Conservation (phyloP, 2,113 vertebrate genomes). For the Columba livia region DNA sequence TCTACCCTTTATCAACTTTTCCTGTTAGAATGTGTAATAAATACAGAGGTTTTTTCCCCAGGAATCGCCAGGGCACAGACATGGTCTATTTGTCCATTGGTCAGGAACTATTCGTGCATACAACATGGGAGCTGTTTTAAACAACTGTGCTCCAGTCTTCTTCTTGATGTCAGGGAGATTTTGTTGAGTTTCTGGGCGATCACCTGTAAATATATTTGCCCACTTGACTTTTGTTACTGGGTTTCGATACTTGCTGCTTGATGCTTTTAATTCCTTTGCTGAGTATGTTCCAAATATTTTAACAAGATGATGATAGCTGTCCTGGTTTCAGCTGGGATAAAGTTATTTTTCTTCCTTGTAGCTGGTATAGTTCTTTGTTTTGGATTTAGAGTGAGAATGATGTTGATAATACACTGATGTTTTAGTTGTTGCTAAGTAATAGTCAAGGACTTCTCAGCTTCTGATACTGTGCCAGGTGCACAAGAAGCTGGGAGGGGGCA, state of each 20-base stretch:
- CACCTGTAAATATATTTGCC: not conserved
- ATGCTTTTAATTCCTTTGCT: not conserved
- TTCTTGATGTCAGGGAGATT: not conserved
- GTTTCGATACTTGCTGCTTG: not conserved
- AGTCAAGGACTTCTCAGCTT: no score
- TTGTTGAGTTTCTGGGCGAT: not conserved
- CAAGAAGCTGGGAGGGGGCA: no score
- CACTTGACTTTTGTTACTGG: not conserved
- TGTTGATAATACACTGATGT: no score
- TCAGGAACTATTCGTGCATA: not conserved
- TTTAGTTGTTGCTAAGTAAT: no score
- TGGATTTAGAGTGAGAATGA: not conserved
- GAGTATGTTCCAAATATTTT: not conserved
- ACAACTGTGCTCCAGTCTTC: not conserved
- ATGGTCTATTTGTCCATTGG: rapidly evolving
- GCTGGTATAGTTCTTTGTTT: not conserved
- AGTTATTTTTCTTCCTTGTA: no score
- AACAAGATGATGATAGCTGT: not conserved
- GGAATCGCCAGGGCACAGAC: not conserved
- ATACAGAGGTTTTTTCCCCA: not conserved
- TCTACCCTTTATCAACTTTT: not conserved
- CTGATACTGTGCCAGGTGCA: no score
- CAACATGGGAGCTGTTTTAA: not conserved
- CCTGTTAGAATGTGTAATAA: not conserved
- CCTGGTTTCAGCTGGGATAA: no score